phyloP scores from a whole-genome alignment of 2,113 vertebrate genomes.

The Bothrops jararaca region DNA sequence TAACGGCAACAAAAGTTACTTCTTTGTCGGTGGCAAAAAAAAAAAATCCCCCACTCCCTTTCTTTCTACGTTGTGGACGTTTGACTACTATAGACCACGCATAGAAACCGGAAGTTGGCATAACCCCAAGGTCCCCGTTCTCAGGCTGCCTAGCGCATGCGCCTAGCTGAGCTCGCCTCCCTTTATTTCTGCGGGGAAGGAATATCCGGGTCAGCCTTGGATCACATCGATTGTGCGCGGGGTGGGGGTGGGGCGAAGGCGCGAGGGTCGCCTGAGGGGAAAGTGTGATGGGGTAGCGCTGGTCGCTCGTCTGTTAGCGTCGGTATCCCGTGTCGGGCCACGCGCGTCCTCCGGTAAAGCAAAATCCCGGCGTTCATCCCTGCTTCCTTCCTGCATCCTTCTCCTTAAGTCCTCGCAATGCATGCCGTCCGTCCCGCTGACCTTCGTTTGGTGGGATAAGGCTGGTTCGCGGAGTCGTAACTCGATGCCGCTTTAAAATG shows the following conservation, averaged over 20 bases:
- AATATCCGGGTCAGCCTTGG: background rate
- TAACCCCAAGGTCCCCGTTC: background rate
- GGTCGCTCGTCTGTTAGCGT: background rate
- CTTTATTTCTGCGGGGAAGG: background rate
- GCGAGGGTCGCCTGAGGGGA: background rate
- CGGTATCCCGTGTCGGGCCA: background rate
- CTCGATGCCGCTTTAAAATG: background rate
- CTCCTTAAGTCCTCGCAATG: background rate
- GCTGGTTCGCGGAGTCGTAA: background rate
- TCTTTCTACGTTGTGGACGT: no score
- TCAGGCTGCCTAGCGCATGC: background rate
- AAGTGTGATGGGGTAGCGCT: background rate
- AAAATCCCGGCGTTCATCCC: background rate
- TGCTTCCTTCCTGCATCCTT: background rate
- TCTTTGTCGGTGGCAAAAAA: background rate
- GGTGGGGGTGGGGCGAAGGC: background rate
- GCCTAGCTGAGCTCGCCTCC: background rate
- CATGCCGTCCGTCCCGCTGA: background rate
- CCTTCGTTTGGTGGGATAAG: background rate
- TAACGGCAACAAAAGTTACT: background rate
- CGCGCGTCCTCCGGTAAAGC: constrained; percentile 26
- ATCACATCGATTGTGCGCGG: background rate
- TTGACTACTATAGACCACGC: background rate
- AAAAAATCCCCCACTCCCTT: no score
- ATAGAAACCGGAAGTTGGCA: background rate